Base-by-base conservation (phyloP, 2,888 invertebrate genomes). In the Cephonodes hylas region DNA sequence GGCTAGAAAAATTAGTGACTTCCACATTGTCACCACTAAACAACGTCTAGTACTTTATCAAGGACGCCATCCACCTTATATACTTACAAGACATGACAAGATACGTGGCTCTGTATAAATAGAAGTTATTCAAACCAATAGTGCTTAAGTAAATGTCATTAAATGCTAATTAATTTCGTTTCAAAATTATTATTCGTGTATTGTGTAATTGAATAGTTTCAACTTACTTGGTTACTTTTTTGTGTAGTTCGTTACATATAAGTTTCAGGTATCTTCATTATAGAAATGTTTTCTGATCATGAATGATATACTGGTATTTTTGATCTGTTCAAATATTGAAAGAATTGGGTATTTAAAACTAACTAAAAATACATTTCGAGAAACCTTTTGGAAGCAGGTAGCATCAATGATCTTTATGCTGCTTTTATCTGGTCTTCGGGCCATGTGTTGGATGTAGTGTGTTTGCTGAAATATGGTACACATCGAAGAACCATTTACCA, bases 1-100 rank as follows among this genome's bases (percentile, higher is more conserved):
- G 58, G 62, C 60, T 44, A 72, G 53, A 56, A 62, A 13, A 34
- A 60, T 3, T 34, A 67, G 65, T 60, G 56, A 61, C 64, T 69
- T 68, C 70, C 72, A 69, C 74, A 75, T 74, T 34, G 56, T 64
- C 45, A 66, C 67, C 56, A 38, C 38, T 44, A 8, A 15, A 61
- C 58, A 45, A 45, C 22, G n/a, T 46, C 23, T 59, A 46, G 10
- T 42, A 18, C 34, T 18, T 25, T 6, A 38, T 23, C 27, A 53
- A 31, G 10, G 34, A 25, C 6, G 7, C 7, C 38, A 25, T 38
- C 3, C 58, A 58, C 61, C 61, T 61, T 61, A 25, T 61, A 61
- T 61, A 61, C 45, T 58, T 18, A 25, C 18, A 25, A 15, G 4
- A 20, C 15, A 31, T 22, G 22, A 42, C n/a, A n/a, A n/a, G n/a